Evolutionary conservation across 2,797 vertebrate species (phyloP).

Genomic region (Champsocephalus esox): DNA sequence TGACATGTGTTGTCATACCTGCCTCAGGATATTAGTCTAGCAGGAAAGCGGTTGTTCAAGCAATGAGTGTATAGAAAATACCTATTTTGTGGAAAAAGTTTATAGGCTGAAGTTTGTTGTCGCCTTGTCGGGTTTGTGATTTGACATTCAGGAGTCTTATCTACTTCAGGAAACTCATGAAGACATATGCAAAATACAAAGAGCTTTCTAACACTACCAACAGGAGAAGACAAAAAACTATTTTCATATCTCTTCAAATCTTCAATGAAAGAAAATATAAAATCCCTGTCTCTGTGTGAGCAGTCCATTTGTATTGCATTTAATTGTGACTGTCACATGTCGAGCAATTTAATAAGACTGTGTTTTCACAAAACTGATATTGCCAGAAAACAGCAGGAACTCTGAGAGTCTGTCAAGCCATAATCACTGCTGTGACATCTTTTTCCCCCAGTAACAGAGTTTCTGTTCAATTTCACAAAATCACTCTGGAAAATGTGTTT

Average conservation of each 20-base stretch:
- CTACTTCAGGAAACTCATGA: conserved; percentile 23
- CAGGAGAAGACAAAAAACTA: background rate
- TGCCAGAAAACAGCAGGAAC: conserved; percentile 25
- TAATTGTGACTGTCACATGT: background rate
- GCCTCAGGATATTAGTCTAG: conserved; percentile 80
- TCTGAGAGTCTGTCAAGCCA: conserved; percentile 10
- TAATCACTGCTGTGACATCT: conserved; percentile 40
- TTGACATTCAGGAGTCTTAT: conserved; percentile 9
- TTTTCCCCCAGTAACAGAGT: conserved; percentile 43
- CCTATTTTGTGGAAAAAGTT: conserved; percentile 40
- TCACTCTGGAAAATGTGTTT: conserved; percentile 74
- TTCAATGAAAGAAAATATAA: conserved; percentile 3
- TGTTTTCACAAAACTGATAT: conserved; percentile 35
- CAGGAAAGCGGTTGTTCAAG: conserved; percentile 69
- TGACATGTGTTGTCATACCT: conserved; percentile 77
- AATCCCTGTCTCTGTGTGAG: background rate
- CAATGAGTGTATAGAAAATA: conserved; percentile 41
- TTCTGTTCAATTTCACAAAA: conserved; percentile 66
- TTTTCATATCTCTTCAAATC: conserved; percentile 9
- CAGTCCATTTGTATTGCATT: background rate
- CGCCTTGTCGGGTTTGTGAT: background rate
- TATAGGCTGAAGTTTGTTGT: conserved; percentile 33
- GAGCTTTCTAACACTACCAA: background rate
- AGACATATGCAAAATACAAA: conserved; percentile 11
- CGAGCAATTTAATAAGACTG: conserved; percentile 11